Evolutionary conservation across 2,113 vertebrate species (phyloP), one percentile per base, ranked within the genome.

Genomic region (Polypterus bichir): DNA sequence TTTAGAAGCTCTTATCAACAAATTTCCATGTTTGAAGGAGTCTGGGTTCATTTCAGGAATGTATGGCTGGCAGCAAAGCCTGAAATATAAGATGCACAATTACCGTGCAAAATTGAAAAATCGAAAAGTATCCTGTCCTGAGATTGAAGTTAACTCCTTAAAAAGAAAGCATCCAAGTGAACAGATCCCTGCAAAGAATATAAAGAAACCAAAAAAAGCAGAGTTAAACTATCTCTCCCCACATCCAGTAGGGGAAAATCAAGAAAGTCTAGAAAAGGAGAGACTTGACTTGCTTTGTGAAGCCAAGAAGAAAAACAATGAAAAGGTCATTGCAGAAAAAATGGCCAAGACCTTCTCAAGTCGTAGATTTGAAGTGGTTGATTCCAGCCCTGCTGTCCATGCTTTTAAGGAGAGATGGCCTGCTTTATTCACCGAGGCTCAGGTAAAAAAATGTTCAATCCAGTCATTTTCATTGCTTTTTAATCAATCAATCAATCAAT

Each of bases 261-360:
- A 69, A 56, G 64, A 3, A 59, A 59, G 51, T n/a, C 64, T 61
- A 48, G 62, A 69, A 59, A 62, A 65, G 54, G 63, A 62, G 27
- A 27, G 55, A 59, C 60, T 66, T 48, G 49, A 66, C 64, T 61
- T 66, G 63, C 56, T 69, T n/a, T 60, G 53, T 52, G 64, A 69
- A 60, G 59, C 53, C 56, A 67, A 68, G 57, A 67, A 65, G 47
- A 65, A 60, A 57, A 56, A 67, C 57, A 64, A 68, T 48, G 61
- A 68, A 52, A 62, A 46, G 10, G 5, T 57, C 46, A 62, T 70
- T 11, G 60, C 44, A 63, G 65, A 65, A 27, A 65, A 68, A 46
- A 68, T 70, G 66, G 53, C 10, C 10, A 70, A 70, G 67, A 61
- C 64, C 60, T 66, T 66, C 54, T 69, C 68, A 65, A 5, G 44